A percentile compares a stretch with the other conserved stretches of the same genome.
Evolutionary conservation across 2,797 vertebrate species (phyloP).

Genomic region (Macropodus opercularis): DNA sequence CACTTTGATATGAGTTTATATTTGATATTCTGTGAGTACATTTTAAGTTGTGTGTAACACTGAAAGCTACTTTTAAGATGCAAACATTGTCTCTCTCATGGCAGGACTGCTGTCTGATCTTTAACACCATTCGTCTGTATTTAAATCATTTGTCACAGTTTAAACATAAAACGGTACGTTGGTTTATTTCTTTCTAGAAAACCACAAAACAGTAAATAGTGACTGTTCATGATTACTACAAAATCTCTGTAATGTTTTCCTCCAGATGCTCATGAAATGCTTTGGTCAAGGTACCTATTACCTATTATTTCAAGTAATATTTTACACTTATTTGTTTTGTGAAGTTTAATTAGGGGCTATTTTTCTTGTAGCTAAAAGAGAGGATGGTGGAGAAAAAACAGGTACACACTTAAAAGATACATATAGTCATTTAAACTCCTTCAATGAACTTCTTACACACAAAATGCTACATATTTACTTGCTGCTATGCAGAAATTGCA

Average conservation of each 20-base stretch:
- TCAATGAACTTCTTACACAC: too few species aligned
- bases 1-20: not conserved
- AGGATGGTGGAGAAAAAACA: not conserved
- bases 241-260: slow-evolving; percentile 1
- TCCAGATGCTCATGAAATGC: slow-evolving; percentile 19
- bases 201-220: not conserved
- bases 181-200: not conserved
- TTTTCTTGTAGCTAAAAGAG: not conserved
- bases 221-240: not conserved
- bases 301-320: not conserved
- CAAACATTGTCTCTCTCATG: not conserved
- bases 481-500: not conserved
- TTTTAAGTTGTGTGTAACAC: not conserved
- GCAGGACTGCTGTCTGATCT: slow-evolving; percentile 37
- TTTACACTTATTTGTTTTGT: not conserved
- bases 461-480: too few species aligned
- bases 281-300: slow-evolving; percentile 33
- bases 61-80: not conserved
- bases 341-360: not conserved
- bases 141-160: accelerated
- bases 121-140: accelerated
- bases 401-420: too few species aligned
- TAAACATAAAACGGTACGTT: slow-evolving; percentile 27
- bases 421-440: too few species aligned
- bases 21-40: not conserved